phyloP scores from a whole-genome alignment of 2,888 invertebrate genomes.

The Syrista parreyssii region DNA sequence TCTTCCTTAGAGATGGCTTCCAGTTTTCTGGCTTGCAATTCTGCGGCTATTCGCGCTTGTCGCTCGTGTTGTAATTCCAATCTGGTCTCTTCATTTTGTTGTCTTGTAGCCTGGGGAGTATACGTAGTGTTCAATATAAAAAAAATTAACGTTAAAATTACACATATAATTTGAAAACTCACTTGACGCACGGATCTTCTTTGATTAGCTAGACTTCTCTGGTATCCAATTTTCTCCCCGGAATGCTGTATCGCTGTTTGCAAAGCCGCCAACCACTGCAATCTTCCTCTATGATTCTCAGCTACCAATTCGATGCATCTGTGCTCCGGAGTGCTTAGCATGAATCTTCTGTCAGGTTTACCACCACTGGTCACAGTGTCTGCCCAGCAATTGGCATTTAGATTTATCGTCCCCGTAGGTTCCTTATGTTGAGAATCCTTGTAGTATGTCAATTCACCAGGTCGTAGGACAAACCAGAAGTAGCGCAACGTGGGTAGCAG shows the following conservation, averaged over 20 bases:
- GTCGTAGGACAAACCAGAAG: constrained; percentile 84
- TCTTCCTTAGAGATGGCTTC: constrained; percentile 78
- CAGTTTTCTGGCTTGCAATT: constrained; percentile 73
- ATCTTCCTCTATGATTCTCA: constrained; percentile 79
- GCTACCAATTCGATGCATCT: constrained; percentile 78
- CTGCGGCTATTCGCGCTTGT: constrained; percentile 69
- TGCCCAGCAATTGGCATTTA: constrained; percentile 76
- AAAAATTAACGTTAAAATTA: not conserved
- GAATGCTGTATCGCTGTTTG: constrained; percentile 79
- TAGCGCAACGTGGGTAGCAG: constrained; percentile 82
- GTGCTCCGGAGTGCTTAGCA: constrained; percentile 77
- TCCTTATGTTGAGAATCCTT: constrained; percentile 79
- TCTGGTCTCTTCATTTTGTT: constrained; percentile 53
- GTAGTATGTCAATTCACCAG: constrained; percentile 79
- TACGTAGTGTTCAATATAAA: not conserved
- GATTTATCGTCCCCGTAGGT: constrained; percentile 74
- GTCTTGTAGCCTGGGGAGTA: constrained; percentile 42
- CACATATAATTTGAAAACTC: constrained; percentile 42
- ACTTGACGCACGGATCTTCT: constrained; percentile 67
- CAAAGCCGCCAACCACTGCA: constrained; percentile 82
- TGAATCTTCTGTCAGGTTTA: constrained; percentile 71
- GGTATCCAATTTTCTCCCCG: constrained; percentile 77
- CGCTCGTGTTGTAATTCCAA: constrained; percentile 52
- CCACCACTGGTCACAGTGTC: constrained; percentile 72
- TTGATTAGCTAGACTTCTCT: constrained; percentile 71